Conservation (phyloP, 2,888 invertebrate species). For the Noctua janthe region DNA sequence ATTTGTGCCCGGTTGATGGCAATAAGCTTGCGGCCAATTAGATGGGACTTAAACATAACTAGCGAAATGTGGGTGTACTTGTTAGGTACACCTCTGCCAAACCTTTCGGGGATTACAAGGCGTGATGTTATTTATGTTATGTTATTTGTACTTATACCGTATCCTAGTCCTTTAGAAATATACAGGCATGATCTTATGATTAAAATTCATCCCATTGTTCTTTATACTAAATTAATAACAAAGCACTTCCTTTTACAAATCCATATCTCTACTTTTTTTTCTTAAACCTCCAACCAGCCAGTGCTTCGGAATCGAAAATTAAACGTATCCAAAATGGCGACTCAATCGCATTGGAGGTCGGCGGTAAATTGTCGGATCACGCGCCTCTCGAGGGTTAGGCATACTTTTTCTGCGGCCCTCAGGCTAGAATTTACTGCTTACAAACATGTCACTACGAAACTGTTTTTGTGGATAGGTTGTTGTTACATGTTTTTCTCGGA, state of each 20-base stretch:
- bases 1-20: too few species aligned
- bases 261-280: conserved; percentile 19
- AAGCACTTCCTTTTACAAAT: conserved; percentile 19
- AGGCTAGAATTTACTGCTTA: conserved; percentile 79
- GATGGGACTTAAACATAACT: too few species aligned
- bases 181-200: not conserved
- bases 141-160: not conserved
- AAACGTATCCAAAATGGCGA: conserved; percentile 62
- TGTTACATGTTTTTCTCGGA: conserved; percentile 27
- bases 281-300: conserved; percentile 9
- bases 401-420: conserved; percentile 81
- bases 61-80: too few species aligned
- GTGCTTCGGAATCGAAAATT: conserved; percentile 55
- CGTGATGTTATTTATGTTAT: too few species aligned
- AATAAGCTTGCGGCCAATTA: too few species aligned
- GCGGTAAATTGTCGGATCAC: conserved; percentile 79
- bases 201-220: not conserved
- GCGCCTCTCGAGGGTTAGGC: conserved; percentile 76
- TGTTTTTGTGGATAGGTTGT: conserved; percentile 60
- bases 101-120: too few species aligned
- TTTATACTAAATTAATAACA: not conserved
- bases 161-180: not conserved
- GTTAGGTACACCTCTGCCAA: too few species aligned
- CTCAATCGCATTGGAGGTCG: conserved; percentile 71
- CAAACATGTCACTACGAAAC: conserved; percentile 52